These are phyloP conservation scores for Channa striata DNA, from an alignment of 2,797 vertebrate genomes.

Conservation along the genomic window DNA sequence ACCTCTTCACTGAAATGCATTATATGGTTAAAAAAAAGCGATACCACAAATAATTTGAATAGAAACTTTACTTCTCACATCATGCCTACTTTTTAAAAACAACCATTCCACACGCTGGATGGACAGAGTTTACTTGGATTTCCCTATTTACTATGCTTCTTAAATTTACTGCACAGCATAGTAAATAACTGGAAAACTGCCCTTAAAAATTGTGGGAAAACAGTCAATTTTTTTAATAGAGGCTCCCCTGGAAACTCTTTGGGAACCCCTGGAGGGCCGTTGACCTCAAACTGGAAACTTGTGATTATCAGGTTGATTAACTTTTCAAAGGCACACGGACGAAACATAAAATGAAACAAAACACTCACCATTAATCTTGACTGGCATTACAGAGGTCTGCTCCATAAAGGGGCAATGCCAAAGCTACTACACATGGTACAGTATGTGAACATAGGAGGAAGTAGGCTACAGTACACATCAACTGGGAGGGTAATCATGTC, in stretches of 20 bases:
- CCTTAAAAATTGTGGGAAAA: too few species aligned
- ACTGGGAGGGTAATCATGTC: slow-evolving; percentile 43
- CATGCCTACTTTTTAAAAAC: slow-evolving; percentile 24
- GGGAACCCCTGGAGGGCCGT: slow-evolving; percentile 19
- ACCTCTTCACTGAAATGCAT: slow-evolving; percentile 21
- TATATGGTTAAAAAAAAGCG: slow-evolving; percentile 15
- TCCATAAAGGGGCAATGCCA: slow-evolving; percentile 30
- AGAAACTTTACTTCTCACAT: slow-evolving; percentile 66
- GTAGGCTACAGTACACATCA: slow-evolving; percentile 63
- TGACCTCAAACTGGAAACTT: slow-evolving; percentile 29
- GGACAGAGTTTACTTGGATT: background rate
- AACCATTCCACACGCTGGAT: slow-evolving; percentile 15
- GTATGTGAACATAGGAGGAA: slow-evolving; percentile 53
- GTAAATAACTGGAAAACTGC: background rate
- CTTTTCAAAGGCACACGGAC: background rate
- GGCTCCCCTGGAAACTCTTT: background rate
- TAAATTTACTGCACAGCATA: background rate
- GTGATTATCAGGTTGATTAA: background rate
- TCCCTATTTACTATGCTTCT: background rate
- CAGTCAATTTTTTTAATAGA: background rate
- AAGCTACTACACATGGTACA: slow-evolving; percentile 52
- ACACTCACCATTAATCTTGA: slow-evolving; percentile 53
- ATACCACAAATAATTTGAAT: slow-evolving; percentile 40
- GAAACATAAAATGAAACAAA: slow-evolving; percentile 58
- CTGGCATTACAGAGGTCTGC: slow-evolving; percentile 37